These are phyloP conservation scores for Lagenorhynchus albirostris DNA, from an alignment of 2,113 vertebrate species.

Conservation along the genomic window DNA sequence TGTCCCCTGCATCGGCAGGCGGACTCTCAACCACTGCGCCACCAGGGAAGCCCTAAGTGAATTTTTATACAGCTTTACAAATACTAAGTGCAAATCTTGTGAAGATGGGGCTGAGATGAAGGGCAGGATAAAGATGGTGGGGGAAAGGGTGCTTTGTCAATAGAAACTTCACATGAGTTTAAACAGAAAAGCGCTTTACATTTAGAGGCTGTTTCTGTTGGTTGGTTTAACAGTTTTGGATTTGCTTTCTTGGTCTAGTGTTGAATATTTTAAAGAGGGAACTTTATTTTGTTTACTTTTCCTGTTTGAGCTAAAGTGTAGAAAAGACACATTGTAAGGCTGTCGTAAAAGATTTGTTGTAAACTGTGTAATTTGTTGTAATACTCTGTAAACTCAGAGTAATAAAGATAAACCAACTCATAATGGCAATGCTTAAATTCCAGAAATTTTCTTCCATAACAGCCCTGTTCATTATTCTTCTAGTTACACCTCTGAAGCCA, in stretches of 20 bases:
- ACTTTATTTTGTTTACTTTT: conserved; percentile 36
- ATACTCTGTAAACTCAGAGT: neutral
- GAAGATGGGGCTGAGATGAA: neutral
- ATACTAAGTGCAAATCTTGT: neutral
- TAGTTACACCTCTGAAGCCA: neutral
- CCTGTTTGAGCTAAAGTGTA: neutral
- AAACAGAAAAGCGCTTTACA: neutral
- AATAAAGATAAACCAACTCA: conserved; percentile 15
- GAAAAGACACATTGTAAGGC: neutral
- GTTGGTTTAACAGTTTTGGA: neutral
- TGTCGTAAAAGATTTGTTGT: neutral
- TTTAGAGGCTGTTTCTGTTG: neutral
- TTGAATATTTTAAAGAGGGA: neutral
- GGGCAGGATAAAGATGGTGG: neutral
- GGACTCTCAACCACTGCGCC: no score
- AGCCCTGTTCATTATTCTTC: neutral
- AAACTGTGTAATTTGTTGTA: neutral
- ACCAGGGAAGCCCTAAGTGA: no score
- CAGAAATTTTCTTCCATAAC: neutral
- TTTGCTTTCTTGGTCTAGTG: neutral
- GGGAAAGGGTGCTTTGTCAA: neutral
- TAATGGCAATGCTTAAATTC: neutral
- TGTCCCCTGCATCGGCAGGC: no score
- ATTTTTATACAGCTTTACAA: neutral
- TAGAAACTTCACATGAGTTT: neutral